These are phyloP conservation scores for Diorhabda sublineata DNA, from an alignment of 1,140 invertebrate genomes.

Conservation along the genomic window DNA sequence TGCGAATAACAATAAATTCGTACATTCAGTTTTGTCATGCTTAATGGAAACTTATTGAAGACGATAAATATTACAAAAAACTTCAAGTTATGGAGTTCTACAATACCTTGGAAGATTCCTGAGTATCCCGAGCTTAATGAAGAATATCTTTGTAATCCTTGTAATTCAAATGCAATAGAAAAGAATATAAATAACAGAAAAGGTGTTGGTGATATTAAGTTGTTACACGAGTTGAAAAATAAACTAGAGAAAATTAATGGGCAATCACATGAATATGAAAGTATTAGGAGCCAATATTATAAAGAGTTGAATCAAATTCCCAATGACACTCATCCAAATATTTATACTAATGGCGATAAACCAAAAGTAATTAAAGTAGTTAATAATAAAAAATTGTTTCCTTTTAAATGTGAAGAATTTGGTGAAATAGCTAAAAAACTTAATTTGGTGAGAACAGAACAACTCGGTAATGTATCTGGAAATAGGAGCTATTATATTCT, in stretches of 20 bases:
- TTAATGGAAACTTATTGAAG: background rate
- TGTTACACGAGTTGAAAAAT: constrained; percentile 54
- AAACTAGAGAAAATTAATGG: constrained; percentile 37
- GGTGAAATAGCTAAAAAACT: constrained; percentile 57
- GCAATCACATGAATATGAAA: constrained; percentile 30
- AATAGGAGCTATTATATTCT: constrained; percentile 75
- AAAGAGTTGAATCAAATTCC: constrained; percentile 65
- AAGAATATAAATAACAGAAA: constrained; percentile 67
- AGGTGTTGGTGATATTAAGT: constrained; percentile 63
- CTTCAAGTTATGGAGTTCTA: background rate
- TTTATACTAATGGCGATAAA: constrained; percentile 54
- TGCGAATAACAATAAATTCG: no score
- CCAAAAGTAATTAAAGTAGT: constrained; percentile 57
- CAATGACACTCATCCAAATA: constrained; percentile 67
- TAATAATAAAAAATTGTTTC: constrained; percentile 54
- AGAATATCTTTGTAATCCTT: constrained; percentile 7
- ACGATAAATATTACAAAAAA: background rate
- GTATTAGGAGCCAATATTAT: constrained; percentile 50
- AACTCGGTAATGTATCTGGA: constrained; percentile 71
- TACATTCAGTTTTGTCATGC: background rate
- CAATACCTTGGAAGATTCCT: background rate
- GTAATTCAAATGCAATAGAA: background rate
- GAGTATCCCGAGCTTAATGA: background rate
- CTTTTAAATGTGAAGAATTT: constrained; percentile 58
- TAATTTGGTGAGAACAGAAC: constrained; percentile 62